Base-by-base conservation (phyloP, 2,888 invertebrate genomes). In the Dolomedes plantarius region DNA sequence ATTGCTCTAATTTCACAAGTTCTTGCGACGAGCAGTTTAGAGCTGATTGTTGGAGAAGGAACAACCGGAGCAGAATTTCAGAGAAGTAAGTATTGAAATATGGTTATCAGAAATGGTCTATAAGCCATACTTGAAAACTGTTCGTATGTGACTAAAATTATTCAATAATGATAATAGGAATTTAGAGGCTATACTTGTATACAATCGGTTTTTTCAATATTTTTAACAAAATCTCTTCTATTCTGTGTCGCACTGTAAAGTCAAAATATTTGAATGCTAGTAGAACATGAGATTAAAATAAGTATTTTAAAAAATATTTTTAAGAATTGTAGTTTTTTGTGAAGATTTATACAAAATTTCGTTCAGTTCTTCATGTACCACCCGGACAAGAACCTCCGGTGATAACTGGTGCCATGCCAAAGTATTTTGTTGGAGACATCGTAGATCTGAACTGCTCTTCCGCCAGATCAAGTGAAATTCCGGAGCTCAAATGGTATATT, bases 371-470 rank as follows among this genome's bases (percentile, higher is more conserved):
- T 1, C 86, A 86, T 69, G 75, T 75, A 1, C 75, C 86, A 28
- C 86, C 86, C 9, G 86, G 86, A 1, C 79, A 80, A 74, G 75
- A 80, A 28, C 79, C 74, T 3, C 86, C 86, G 6, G 73, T 69
- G 9, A 86, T 86, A 13, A 79, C 79, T 6, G 86, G 86, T 19
- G 79, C 46, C 9, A 41, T 69, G 41, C 71, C 79, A 16, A 50
- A 71, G 23, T 87, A 88, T 39, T 78, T 69, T 36, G 80, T 88
- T 13, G 88, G 86, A 29, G 86, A 86, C 68, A 71, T 83, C 11
- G 86, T 88, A 11, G 76, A 86, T 23, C 56, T 87, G 1, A 88
- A 88, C 68, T 88, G 88, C 32, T 76, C 87, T 28, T 72, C 88
- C n/a, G 72, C 69, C 27, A 50, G 78, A 36, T 85, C 78, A 19